Evolutionary conservation across 64 coral and sea anemone species (phyloP).

Genomic region (Dendrophyllia cribrosa): DNA sequence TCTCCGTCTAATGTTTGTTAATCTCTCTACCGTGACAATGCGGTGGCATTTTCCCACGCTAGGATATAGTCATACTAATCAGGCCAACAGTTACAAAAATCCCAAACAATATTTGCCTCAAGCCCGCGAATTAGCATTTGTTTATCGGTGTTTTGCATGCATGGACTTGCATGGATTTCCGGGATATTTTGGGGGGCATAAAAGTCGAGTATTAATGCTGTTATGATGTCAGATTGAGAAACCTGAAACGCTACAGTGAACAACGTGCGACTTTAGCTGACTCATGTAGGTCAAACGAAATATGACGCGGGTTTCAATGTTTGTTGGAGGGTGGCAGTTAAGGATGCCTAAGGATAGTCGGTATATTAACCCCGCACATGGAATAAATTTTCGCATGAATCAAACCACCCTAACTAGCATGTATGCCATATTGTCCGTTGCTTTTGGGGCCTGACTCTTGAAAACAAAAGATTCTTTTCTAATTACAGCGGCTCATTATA

Average conservation of each 20-base stretch:
- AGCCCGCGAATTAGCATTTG: conserved; percentile 8
- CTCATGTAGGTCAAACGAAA: background rate
- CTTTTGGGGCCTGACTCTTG: background rate
- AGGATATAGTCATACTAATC: conserved; percentile 22
- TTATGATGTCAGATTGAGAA: background rate
- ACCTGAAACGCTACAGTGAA: conserved; percentile 27
- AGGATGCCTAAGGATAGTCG: conserved; percentile 1
- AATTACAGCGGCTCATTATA: conserved; percentile 22
- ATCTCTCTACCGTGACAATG: conserved; percentile 45
- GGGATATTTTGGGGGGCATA: conserved; percentile 8
- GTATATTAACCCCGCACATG: conserved; percentile 26
- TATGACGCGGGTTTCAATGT: background rate
- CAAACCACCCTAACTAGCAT: conserved; percentile 22
- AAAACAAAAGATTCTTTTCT: background rate
- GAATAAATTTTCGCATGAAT: conserved; percentile 43
- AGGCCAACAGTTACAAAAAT: conserved; percentile 6
- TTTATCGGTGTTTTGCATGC: background rate
- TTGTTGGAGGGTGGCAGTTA: background rate
- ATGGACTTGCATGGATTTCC: background rate
- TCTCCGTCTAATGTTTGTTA: background rate
- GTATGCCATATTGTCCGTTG: background rate
- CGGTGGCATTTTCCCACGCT: conserved; percentile 45
- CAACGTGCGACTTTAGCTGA: conserved; percentile 24
- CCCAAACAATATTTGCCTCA: conserved; percentile 38
- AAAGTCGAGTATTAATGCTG: background rate